Evolutionary conservation across 2,888 invertebrate species (phyloP), one percentile per base, ranked within the genome.

Genomic region (Bembecia ichneumoniformis): DNA sequence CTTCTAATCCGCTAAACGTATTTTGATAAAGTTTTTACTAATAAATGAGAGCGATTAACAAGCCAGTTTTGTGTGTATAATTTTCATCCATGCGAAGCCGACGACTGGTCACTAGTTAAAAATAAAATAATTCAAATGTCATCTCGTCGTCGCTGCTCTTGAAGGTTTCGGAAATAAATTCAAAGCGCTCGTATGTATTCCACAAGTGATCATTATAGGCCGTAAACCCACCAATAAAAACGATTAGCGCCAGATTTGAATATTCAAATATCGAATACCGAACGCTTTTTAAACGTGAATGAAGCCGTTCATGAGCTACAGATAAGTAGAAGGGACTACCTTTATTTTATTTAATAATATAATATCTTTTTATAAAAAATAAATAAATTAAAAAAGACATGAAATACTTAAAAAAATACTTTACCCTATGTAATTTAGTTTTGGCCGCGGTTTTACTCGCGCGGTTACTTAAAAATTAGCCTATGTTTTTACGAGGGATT

Each of bases 171-270:
- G 62, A 61, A 58, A 67, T 64, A 74, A 28, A 71, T 57, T 74
- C 73, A 71, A 70, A 50, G 67, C 61, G 64, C 63, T 64, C 64
- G 63, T 69, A 68, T 66, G 51, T 51, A 54, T 55, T 55, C 52
- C 55, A 57, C 59, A 78, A 66, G 70, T 73, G 73, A 72, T 80
- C 77, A 82, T 82, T 81, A 82, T 68, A 72, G 78, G 75, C 76
- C 71, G 78, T 83, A 81, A 84, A 82, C 71, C 76, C 71, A 75
- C 74, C 79, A 79, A 82, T 83, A 83, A 83, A 83, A 82, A 68
- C 78, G 79, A 82, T 82, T 82, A 83, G 77, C 72, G 68, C 64
- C 63, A 65, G 64, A 69, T 78, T 79, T 77, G 72, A 79, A 80
- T 82, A 82, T 82, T 80, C 72, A 78, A 82, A 80, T 77, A 68